Conservation (phyloP, 2,113 vertebrate species). For the Gavia stellata region DNA sequence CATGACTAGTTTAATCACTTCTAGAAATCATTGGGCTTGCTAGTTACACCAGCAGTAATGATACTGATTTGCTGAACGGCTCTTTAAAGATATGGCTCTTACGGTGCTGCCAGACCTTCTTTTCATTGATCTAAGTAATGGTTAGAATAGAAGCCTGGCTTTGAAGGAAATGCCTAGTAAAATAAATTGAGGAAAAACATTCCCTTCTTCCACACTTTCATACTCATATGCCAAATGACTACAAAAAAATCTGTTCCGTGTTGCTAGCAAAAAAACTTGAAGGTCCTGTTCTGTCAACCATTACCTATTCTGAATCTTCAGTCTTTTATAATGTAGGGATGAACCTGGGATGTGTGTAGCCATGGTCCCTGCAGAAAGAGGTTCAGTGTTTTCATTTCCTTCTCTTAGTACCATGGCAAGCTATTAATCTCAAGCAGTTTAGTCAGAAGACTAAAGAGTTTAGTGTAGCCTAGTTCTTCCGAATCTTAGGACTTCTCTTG, state of each 20-base stretch:
- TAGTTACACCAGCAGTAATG: neutral
- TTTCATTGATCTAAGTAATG: neutral
- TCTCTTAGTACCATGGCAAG: neutral
- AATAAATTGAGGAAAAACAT: neutral
- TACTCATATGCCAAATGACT: neutral
- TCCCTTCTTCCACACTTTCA: neutral
- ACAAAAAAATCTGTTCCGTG: neutral
- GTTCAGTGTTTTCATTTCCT: neutral
- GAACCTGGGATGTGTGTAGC: neutral
- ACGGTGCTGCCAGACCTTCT: neutral
- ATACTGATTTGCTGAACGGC: neutral
- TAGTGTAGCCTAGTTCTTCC: neutral
- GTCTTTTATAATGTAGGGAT: neutral
- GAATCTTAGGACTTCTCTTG: neutral
- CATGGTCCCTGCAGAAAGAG: neutral
- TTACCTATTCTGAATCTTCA: neutral
- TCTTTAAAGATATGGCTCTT: neutral
- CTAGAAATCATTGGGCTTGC: neutral
- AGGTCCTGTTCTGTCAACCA: neutral
- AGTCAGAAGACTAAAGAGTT: neutral
- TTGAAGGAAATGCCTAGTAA: neutral
- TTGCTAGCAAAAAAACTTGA: neutral
- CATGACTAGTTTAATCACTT: neutral
- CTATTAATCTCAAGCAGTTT: neutral
- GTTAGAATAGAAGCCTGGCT: neutral